Evolutionary conservation across 2,797 vertebrate genomes (phyloP).

Genomic region (Eupleurogrammus muticus): DNA sequence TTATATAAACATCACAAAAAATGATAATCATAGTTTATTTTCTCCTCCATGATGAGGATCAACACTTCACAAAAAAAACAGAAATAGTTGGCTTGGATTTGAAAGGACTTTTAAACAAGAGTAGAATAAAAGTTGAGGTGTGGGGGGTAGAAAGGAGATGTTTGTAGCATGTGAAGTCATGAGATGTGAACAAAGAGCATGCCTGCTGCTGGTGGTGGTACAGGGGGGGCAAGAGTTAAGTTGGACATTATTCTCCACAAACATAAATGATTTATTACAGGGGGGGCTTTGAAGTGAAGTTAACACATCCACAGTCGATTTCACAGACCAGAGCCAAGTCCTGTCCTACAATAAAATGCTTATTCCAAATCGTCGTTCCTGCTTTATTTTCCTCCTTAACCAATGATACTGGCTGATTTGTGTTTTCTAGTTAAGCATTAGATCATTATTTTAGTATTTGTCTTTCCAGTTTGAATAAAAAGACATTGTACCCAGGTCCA

Average conservation of each 20-base stretch:
- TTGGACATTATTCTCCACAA: constrained; percentile 47
- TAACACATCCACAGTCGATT: constrained; percentile 56
- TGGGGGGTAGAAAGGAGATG: background rate
- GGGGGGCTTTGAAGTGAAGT: constrained; percentile 64
- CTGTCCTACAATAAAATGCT: constrained; percentile 31
- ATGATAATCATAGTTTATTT: background rate
- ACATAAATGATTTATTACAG: constrained; percentile 67
- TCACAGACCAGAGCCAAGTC: constrained; percentile 57
- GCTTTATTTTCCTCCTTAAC: constrained; percentile 6
- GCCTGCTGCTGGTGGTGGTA: constrained; percentile 38
- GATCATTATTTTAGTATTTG: constrained; percentile 45
- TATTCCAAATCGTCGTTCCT: constrained; percentile 23
- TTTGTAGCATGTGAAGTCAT: constrained; percentile 33
- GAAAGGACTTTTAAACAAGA: background rate
- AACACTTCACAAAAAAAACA: constrained; percentile 5
- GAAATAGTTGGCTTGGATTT: constrained; percentile 5
- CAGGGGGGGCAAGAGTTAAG: constrained; percentile 20
- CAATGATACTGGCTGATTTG: background rate
- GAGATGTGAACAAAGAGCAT: constrained; percentile 60
- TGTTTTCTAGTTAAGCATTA: constrained; percentile 10
- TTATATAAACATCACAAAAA: background rate
- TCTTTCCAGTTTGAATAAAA: constrained; percentile 34
- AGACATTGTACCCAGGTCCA: constrained; percentile 39
- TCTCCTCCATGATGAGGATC: background rate
- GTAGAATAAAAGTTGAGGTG: too few species aligned